Base-by-base conservation (phyloP, 2,113 vertebrate genomes). In the Indicator indicator region DNA sequence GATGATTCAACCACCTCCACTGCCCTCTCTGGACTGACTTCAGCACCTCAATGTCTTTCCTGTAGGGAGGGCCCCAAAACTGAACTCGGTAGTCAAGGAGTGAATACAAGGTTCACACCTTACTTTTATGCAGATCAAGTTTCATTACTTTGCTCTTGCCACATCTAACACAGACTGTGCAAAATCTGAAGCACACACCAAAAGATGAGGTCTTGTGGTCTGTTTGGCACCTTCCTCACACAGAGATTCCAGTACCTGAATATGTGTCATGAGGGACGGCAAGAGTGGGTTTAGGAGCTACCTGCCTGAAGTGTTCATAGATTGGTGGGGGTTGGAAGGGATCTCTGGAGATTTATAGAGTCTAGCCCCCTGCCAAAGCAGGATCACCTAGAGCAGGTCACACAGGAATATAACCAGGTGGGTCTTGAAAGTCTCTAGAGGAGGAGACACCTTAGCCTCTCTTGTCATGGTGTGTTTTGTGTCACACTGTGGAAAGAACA, bases 391-490 rank as follows among this genome's bases (percentile, higher is more conserved):
- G 50, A 23, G 50, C 12, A 52, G 50, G 23, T 52, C 50, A 4
- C 50, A 13, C 50, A 52, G 50, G 12, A 52, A 52, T 52, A 13
- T 52, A 52, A 24, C 23, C 50, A 52, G 50, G 23, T 52, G 23
- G 23, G 23, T 52, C 50, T 52, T 52, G 50, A 52, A 52, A 52
- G 12, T 52, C 23, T 52, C 50, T 52, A 12, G 50, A 52, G 50
- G 24, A 52, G 23, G 50, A 52, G 50, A 26, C 50, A 52, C 50
- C 12, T 24, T 23, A 52, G 12, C 23, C 23, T 52, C 23, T 2
- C 32, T 70, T 9, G 9, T 9, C 18, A 7, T 9, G 1, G 16
- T 1, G 3, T 2, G 3, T 2, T 33, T 16, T 36, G 54, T 21
- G 42, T 15, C 6, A 5, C 12, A 68, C 5, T 64, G 46, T 21